Evolutionary conservation across 2,113 vertebrate species (phyloP), one percentile per base, ranked within the genome.

Genomic region (Mirounga angustirostris): DNA sequence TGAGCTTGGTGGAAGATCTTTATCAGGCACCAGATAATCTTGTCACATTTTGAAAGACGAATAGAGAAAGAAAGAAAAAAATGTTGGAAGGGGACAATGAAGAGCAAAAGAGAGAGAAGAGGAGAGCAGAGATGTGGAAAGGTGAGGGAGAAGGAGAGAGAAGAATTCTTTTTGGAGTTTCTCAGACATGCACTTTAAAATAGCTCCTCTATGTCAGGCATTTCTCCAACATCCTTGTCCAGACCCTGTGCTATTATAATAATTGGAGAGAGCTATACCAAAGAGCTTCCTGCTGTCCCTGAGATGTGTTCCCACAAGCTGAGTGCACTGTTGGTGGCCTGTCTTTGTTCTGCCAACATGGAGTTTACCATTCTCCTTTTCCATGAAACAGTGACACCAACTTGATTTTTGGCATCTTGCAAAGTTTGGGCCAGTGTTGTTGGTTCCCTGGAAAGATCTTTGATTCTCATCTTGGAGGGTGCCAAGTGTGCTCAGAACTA

Each of bases 1-100:
- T 95, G 91, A 97, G 97, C 54, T 91, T 95, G 46, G 19, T 97
- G 52, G 76, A 87, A 97, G 97, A 98, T 97, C 85, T 97, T 96
- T 95, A 98, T 98, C 94, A 71, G 79, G 24, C 65, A 90, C 79
- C 52, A 94, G 96, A 95, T 96, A 96, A 90, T 95, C 82, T 89
- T 97, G 90, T 95, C 81, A 97, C 71, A 46, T 96, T 96, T 98
- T 97, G 82, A 96, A 76, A 78, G 74, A 74, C 50, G 59, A 96
- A 92, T 89, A 54, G 13, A 74, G 10, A 84, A 84, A 94, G 69
- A 81, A 89, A 80, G 67, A n/a, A 73, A 81, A 78, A 86, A 73
- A 46, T 81, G 12, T 85, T 97, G 94, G 19, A 50, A 92, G 86
- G 71, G 73, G 26, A 78, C 22, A 80, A 96, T 83, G 50, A 86